Evolutionary conservation across 2,888 invertebrate genomes (phyloP).

Genomic region (Halictus quadricinctus): DNA sequence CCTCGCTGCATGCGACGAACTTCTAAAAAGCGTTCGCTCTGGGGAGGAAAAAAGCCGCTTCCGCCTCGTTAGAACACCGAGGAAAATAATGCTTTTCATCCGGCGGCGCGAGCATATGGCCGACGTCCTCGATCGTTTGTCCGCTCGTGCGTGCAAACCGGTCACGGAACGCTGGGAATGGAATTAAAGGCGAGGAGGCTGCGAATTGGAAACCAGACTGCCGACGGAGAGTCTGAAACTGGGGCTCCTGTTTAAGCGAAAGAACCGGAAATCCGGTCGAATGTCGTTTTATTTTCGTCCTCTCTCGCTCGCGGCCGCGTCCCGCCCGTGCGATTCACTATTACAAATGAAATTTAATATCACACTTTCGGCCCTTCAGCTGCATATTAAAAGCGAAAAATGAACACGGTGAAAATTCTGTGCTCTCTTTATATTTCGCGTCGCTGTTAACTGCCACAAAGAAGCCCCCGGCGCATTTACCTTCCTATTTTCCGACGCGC

Average conservation of each 20-base stretch:
- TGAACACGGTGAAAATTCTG: background rate
- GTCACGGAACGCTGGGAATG: constrained; percentile 30
- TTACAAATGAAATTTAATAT: constrained; percentile 7
- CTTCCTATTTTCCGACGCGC: background rate
- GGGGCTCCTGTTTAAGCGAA: constrained; percentile 9
- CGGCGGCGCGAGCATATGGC: constrained; percentile 32
- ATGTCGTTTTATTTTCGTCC: constrained; percentile 6
- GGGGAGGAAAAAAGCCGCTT: constrained; percentile 26
- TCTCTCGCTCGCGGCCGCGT: background rate
- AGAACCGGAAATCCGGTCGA: constrained; percentile 14
- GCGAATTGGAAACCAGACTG: constrained; percentile 9
- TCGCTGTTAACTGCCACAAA: constrained; percentile 1
- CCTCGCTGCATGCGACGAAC: constrained; percentile 14
- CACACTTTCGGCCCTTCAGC: constrained; percentile 1
- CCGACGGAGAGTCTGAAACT: constrained; percentile 10
- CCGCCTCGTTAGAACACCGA: constrained; percentile 41
- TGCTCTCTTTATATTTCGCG: background rate
- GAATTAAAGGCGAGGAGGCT: constrained; percentile 53
- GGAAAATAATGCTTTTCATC: constrained; percentile 61
- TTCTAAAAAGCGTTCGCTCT: constrained; percentile 26
- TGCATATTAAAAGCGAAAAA: constrained; percentile 7
- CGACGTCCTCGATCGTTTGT: constrained; percentile 49
- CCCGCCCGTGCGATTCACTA: background rate
- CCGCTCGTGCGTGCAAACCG: constrained; percentile 53
- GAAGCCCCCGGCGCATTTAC: background rate